Conservation (phyloP, 2,797 vertebrate genomes). For the Gadopsis marmoratus region DNA sequence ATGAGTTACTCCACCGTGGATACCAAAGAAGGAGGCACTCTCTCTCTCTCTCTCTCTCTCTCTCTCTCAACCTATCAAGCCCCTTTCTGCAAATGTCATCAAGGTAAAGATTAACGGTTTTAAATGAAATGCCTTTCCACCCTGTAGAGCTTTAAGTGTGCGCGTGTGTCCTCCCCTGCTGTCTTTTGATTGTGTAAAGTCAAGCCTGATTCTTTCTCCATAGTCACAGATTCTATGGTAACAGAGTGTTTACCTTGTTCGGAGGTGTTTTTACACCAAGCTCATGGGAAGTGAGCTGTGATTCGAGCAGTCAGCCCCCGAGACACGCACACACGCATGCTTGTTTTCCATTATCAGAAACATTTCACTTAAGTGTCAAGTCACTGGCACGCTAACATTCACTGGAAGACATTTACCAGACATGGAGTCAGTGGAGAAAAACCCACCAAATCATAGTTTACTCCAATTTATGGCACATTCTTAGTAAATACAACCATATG, state of each 20-base stretch:
- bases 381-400: slow-evolving; percentile 17
- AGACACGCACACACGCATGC: slow-evolving; percentile 7
- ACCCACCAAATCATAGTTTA: background rate
- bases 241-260: slow-evolving; percentile 72
- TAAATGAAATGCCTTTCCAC: slow-evolving; percentile 42
- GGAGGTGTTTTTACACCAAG: slow-evolving; percentile 61
- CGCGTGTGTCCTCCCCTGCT: background rate
- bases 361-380: slow-evolving; percentile 57
- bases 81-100: background rate
- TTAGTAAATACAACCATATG: too few relatives aligned
- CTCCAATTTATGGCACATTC: background rate
- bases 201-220: slow-evolving; percentile 62
- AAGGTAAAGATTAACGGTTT: slow-evolving; percentile 44
- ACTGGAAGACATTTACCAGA: slow-evolving; percentile 14
- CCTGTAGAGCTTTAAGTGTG: background rate
- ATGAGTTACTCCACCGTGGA: slow-evolving; percentile 47
- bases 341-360: slow-evolving; percentile 44
- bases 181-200: slow-evolving; percentile 41
- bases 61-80: too few relatives aligned
- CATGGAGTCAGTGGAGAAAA: background rate
- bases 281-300: slow-evolving; percentile 60
- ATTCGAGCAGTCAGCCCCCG: slow-evolving; percentile 29
- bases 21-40: slow-evolving; percentile 23
- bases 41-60: slow-evolving; percentile 15
- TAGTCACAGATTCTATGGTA: slow-evolving; percentile 80